Evolutionary conservation across 2,888 invertebrate species (phyloP).

Genomic region (Epiblema foenella): DNA sequence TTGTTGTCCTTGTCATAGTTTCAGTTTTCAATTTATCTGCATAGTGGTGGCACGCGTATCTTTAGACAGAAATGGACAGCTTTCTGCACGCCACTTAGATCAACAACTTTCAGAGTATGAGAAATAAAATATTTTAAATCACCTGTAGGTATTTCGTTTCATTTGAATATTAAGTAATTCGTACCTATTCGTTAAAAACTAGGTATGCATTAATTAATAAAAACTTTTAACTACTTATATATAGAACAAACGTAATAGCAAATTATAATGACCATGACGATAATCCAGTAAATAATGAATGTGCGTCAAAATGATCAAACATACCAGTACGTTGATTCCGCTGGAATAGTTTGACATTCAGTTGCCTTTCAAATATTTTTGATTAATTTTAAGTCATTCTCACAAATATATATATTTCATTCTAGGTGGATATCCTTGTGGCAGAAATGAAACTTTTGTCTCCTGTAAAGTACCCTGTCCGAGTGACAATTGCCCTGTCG

Average conservation of each 20-base stretch:
- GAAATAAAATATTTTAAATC: no score
- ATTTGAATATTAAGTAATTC: background rate
- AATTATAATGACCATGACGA: background rate
- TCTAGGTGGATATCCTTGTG: constrained; percentile 33
- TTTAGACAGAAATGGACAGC: no score
- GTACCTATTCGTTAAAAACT: background rate
- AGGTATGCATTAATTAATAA: background rate
- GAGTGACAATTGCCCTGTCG: constrained; percentile 25
- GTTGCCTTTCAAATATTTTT: no score
- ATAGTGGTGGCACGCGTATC: no score
- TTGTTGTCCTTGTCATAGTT: no score
- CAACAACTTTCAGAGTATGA: no score
- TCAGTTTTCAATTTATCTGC: no score
- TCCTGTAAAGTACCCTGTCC: constrained; percentile 23
- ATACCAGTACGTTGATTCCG: no score
- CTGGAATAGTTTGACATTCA: background rate
- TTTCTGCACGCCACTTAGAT: no score
- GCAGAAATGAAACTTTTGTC: constrained; percentile 38
- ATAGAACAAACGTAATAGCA: background rate
- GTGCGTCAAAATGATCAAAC: no score
- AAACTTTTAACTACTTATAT: background rate
- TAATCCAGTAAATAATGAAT: background rate
- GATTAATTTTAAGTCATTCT: no score
- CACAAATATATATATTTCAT: background rate
- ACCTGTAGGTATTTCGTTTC: no score